A percentile compares a stretch with the other conserved stretches of the same genome.
Conservation (phyloP, 2,113 vertebrate genomes). For the Pandion haliaetus region DNA sequence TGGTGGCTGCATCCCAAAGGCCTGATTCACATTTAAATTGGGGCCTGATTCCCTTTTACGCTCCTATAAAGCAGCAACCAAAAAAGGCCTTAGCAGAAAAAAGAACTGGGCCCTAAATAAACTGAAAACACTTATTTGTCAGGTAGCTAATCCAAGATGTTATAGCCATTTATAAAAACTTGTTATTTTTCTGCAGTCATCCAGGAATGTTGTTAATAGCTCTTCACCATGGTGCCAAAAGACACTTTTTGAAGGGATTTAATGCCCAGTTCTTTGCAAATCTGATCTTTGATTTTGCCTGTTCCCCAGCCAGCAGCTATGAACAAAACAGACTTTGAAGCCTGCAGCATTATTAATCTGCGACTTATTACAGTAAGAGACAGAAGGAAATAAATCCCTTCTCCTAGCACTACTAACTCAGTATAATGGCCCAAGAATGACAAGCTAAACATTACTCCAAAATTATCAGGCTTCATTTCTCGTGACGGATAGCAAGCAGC, state of each 20-base stretch:
- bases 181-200: neutral
- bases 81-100: neutral
- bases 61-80: neutral
- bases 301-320: slow-evolving; percentile 2
- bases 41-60: neutral
- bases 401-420: slow-evolving; percentile 29
- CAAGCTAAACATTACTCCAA: slow-evolving; percentile 45
- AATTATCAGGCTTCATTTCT: slow-evolving; percentile 60
- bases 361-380: slow-evolving; percentile 24
- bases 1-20: neutral
- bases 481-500: neutral
- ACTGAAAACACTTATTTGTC: neutral
- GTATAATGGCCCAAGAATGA: slow-evolving; percentile 56
- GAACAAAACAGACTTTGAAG: slow-evolving; percentile 52
- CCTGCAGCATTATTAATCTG: slow-evolving; percentile 44
- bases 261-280: slow-evolving; percentile 14
- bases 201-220: slow-evolving; percentile 9
- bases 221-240: neutral
- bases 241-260: slow-evolving; percentile 22
- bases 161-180: neutral
- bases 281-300: slow-evolving; percentile 22
- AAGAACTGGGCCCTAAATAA: neutral
- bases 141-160: slow-evolving; percentile 18
- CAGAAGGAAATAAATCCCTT: slow-evolving; percentile 42
- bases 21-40: neutral